phyloP scores from a whole-genome alignment of 1,140 invertebrate genomes.

The Prorops nasuta region DNA sequence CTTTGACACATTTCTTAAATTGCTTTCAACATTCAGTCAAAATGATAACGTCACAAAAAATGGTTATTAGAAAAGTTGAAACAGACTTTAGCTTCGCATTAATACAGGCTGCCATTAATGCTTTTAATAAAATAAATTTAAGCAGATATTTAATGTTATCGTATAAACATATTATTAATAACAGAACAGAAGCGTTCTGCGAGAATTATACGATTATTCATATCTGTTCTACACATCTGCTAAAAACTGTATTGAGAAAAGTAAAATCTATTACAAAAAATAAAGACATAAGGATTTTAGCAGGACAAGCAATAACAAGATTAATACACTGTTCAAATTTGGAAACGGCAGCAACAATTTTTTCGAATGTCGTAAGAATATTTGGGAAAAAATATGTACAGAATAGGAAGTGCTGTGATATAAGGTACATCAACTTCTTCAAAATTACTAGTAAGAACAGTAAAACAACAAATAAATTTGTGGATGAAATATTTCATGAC shows the following conservation, averaged over 20 bases:
- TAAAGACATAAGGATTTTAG: neutral
- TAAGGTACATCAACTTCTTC: no score
- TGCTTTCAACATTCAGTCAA: neutral
- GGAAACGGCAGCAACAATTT: neutral
- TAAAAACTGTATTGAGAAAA: neutral
- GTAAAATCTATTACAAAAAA: neutral
- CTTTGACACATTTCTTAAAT: neutral
- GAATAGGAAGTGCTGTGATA: no score
- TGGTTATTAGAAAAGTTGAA: constrained; percentile 2
- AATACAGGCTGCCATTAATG: neutral
- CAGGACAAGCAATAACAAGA: neutral
- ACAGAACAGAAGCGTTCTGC: neutral
- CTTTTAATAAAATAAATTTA: constrained; percentile 1
- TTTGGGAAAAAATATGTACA: no score
- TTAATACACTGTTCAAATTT: neutral
- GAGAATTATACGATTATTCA: neutral
- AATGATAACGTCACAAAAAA: neutral
- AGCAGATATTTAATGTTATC: neutral
- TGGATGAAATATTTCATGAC: neutral
- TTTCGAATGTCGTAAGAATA: neutral
- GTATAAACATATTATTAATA: neutral
- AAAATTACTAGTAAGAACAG: neutral
- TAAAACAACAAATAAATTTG: neutral
- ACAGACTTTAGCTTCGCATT: constrained; percentile 3
- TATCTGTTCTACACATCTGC: neutral